Evolutionary conservation across 2,113 vertebrate genomes (phyloP), one percentile per base, ranked within the genome.

Genomic region (Desmodus rotundus): DNA sequence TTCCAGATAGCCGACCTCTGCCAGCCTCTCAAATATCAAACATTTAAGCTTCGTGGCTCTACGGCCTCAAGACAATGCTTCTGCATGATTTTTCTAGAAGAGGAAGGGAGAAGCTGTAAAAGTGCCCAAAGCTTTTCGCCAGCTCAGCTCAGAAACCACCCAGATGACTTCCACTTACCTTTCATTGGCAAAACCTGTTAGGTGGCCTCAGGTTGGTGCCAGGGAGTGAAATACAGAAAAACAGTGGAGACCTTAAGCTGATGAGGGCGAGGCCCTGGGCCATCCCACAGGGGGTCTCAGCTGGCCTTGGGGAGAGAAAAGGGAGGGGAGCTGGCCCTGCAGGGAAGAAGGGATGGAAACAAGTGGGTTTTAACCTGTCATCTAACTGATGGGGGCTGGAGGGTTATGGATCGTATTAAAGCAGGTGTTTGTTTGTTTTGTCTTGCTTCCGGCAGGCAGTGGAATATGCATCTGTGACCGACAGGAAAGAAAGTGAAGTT

Each of bases 181-280:
- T 74, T 70, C 74, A 47, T 33, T 86, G 41, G 9, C 36, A 67
- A 38, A 13, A 52, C 19, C 2, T 28, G 10, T 41, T 38, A 36
- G 4, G 0, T 38, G n/a, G 8, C 52, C 38, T 86, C 17, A 16
- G 3, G 0, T 19, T 26, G 63, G 31, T 56, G 11, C 0, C 33
- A 41, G 38, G 38, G 58, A 45, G 7, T 26, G 33, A 70, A 33
- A 82, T 16, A 15, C n/a, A 65, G 65, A 38, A 85, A 85, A 74
- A 45, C 26, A 33, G 88, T 12, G 22, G 41, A 68, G 43, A 67
- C 43, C 4, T 33, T 4, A 24, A 22, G 3, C 17, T 22, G 24
- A 20, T 11, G 56, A 56, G 24, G 41, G 10, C 4, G 36, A 26
- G 4, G 17, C 22, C 19, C 36, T 43, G 33, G 31, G 24, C 7